Evolutionary conservation across 2,797 vertebrate species (phyloP).

Genomic region (Acanthurus tractus): DNA sequence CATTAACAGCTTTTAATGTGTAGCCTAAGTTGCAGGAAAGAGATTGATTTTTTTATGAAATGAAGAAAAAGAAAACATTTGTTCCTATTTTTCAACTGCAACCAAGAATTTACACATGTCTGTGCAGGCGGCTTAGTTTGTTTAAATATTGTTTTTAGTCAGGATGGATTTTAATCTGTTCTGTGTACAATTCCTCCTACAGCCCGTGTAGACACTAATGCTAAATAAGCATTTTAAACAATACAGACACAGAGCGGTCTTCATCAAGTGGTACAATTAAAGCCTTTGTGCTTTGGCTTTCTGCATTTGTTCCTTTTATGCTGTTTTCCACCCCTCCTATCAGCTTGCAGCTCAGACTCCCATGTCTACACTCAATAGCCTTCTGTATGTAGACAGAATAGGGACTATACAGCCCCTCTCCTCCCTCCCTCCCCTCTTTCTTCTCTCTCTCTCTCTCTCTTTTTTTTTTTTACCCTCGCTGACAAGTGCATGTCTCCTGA

Average conservation of each 20-base stretch:
- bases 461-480: conserved; percentile 46
- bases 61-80: too few species aligned
- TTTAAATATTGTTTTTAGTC: not conserved
- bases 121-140: conserved; percentile 1
- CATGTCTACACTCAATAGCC: conserved; percentile 79
- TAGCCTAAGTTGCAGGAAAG: not conserved
- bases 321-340: conserved; percentile 73
- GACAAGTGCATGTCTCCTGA: conserved; percentile 77
- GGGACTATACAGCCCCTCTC: conserved; percentile 64
- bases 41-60: too few species aligned
- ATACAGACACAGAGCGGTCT: conserved; percentile 50
- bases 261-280: conserved; percentile 72
- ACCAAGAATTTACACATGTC: not conserved
- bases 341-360: conserved; percentile 79
- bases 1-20: not conserved
- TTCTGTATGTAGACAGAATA: conserved; percentile 81
- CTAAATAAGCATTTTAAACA: conserved; percentile 59
- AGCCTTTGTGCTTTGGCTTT: conserved; percentile 71
- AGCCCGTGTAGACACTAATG: conserved; percentile 16
- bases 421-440: conserved; percentile 12
- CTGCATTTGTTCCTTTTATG: conserved; percentile 73
- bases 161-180: conserved; percentile 3
- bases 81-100: too few species aligned
- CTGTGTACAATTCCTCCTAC: conserved; percentile 16
- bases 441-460: conserved; percentile 19